Percentiles rank a stretch among this genome's conserved stretches.
These are phyloP conservation scores for Bubo bubo DNA, from an alignment of 2,113 vertebrate genomes.

Conservation along the genomic window DNA sequence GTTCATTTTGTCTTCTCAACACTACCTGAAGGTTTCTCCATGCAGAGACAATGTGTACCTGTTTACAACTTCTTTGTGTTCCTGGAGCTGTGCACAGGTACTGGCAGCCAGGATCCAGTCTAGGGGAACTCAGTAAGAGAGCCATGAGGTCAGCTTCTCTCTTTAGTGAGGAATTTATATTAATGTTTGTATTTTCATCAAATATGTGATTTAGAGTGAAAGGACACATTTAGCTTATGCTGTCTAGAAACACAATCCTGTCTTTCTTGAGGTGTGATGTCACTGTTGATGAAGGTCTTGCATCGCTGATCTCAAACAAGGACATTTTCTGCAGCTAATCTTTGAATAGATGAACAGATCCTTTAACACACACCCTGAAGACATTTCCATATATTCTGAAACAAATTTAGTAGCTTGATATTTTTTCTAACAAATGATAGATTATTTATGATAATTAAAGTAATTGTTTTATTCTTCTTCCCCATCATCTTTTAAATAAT, in stretches of 20 bases:
- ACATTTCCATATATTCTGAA: background rate
- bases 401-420: background rate
- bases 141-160: background rate
- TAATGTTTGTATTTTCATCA: background rate
- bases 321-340: background rate
- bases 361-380: background rate
- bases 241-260: background rate
- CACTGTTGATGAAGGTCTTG: background rate
- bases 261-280: background rate
- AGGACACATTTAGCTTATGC: background rate
- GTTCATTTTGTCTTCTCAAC: background rate
- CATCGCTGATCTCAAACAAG: background rate
- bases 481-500: background rate
- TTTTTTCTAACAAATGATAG: constrained; percentile 5
- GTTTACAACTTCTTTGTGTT: background rate
- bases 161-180: background rate
- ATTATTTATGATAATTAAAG: background rate
- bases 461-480: background rate
- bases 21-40: background rate
- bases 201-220: background rate
- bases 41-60: background rate
- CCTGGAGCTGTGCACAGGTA: background rate
- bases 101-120: background rate
- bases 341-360: background rate
- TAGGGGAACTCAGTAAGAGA: background rate